Conservation (phyloP, 2,888 invertebrate species). For the Pristionchus arcanus region DNA sequence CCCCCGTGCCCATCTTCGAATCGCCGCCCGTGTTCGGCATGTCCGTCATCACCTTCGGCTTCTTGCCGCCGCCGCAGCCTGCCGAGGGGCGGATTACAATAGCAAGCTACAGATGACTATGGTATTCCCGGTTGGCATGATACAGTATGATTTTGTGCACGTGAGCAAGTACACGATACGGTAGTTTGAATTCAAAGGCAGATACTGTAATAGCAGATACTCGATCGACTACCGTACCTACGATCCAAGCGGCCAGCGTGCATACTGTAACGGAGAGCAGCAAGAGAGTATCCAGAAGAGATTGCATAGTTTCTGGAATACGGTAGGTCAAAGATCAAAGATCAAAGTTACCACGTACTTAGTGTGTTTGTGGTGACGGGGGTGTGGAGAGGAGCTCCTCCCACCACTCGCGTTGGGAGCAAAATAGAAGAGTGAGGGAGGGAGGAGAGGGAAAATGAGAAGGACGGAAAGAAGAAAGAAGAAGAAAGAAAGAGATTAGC, state of each 20-base stretch:
- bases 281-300: conserved; percentile 53
- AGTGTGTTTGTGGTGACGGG: conserved; percentile 22
- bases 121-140: not conserved
- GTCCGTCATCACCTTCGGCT: conserved; percentile 41
- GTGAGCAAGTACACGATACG: too few relatives aligned
- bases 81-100: not conserved
- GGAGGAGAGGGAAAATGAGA: not conserved
- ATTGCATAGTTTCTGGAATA: conserved; percentile 51
- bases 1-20: not conserved
- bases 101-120: too few relatives aligned
- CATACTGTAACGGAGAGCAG: conserved; percentile 47
- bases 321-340: not conserved
- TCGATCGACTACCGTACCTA: not conserved
- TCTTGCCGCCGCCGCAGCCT: conserved; percentile 36
- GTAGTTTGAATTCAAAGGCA: too few relatives aligned
- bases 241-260: not conserved
- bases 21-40: conserved; percentile 12
- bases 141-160: not conserved
- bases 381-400: not conserved
- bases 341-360: not conserved
- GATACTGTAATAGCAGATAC: not conserved
- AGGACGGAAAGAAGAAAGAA: too few relatives aligned
- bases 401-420: conserved; percentile 25
- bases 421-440: conserved; percentile 45
- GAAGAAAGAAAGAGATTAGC: too few relatives aligned